Base-by-base conservation (phyloP, 2,797 vertebrate species). In the Hirundo rustica region DNA sequence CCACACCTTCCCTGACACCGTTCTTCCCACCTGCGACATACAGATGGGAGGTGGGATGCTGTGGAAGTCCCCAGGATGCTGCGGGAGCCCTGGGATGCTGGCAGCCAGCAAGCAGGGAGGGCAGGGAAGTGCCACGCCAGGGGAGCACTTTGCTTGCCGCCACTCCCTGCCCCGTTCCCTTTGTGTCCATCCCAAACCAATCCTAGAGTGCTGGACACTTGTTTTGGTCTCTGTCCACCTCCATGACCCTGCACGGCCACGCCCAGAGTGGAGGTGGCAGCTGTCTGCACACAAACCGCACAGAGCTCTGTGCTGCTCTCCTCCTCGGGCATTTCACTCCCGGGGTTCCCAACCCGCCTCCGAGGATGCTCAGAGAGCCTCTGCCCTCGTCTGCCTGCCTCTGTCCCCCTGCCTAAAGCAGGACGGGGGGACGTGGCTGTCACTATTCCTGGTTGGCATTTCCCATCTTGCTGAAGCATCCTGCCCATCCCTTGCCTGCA, bases 351-450 rank as follows among this genome's bases (percentile, higher is more conserved):
- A 48, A 30, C 36, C 30, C 2, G 19, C 9, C 58, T 36, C 48
- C 0, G 11, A 60, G 42, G 70, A 34, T 78, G 86, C 62, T 85
- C n/a, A 0, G 2, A 4, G 45, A 34, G 51, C 21, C 38, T 74
- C 42, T 61, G 60, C 34, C 48, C 0, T 1, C 4, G 1, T n/a
- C 16, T 54, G 51, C 34, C 51, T 38, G 60, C 34, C 2, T 0
- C 4, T 36, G 48, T 14, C 2, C 27, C n/a, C 16, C 70, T 62
- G 21, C 48, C 60, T n/a, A 68, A 68, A 64, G 67, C 19, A 5
- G n/a, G 26, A 19, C 9, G 42, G 4, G 40, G 57, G n/a, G 2
- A 14, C 0, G 2, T 47, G 23, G 68, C 45, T 55, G 70, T 2
- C 40, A 47, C 34, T 4, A 1, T 18, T 87, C 44, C 73, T 8